Base-by-base conservation (phyloP, 92 coral and sea anemone genomes). In the Metridium senile region DNA sequence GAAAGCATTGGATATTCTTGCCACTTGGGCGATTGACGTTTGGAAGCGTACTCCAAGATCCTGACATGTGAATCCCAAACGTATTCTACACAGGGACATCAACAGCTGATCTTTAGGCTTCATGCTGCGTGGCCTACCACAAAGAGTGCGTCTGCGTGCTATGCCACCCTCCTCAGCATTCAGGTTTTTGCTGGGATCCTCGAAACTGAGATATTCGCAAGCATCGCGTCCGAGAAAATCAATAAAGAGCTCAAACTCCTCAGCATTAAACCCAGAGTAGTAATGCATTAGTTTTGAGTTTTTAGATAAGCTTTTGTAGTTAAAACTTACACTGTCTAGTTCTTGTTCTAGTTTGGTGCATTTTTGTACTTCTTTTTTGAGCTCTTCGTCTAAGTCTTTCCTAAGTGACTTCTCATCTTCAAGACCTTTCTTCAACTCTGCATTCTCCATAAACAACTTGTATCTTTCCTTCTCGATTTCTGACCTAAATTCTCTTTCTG, bases 31-130 rank as follows among this genome's bases (percentile, higher is more conserved):
- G 16, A n/a, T 58, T 0, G 77, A 75, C n/a, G 39, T 64, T 26
- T 74, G 58, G 74, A 54, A 82, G 29, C 87, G 28, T 1, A 52
- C 74, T 0, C 76, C 82, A 9, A 82, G 66, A 29, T 77, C 88
- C 17, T 59, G 70, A 2, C 35, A 57, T 21, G 75, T 58, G 21
- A 83, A 53, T 28, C 78, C 76, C 51, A 58, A 62, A 16, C 82
- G 62, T 1, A 83, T 20, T 35, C 88, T 43, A 25, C 78, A 68
- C 11, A 83, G 21, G 0, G 78, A 82, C 53, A 83, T 47, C 6
- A 83, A 64, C 17, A 83, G 72, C 49, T 83, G 82, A 23, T 83
- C 64, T 71, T 58, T 74, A 1, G 83, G 82, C 19, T 79, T 62
- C 62, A 82, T 23, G 18, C 54, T 28, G 22, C 80, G 51, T 20